These are phyloP conservation scores for Brachionus angularis DNA, from an alignment of 1,140 invertebrate genomes.

Conservation along the genomic window DNA sequence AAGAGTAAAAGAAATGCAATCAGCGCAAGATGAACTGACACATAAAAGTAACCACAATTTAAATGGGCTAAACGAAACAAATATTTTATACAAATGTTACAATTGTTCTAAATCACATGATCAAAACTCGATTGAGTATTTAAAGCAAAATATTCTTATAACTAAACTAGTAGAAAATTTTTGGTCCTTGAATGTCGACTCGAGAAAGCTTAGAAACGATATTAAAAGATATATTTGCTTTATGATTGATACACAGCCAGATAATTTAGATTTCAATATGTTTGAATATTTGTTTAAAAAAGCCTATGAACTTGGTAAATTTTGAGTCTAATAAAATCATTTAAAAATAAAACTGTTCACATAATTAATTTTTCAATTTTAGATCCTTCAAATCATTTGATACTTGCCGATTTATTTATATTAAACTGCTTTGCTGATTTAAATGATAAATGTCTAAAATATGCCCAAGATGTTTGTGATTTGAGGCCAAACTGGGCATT, in stretches of 20 bases:
- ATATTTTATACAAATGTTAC: slow-evolving; percentile 5
- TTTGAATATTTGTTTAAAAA: slow-evolving; percentile 15
- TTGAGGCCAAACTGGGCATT: slow-evolving; percentile 37
- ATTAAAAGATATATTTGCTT: slow-evolving; percentile 26
- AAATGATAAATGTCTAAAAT: slow-evolving; percentile 30
- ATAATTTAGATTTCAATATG: background rate
- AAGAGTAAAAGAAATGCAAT: background rate
- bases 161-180: slow-evolving; percentile 25
- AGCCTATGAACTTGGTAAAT: slow-evolving; percentile 33
- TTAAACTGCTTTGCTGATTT: slow-evolving; percentile 32
- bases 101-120: slow-evolving; percentile 32
- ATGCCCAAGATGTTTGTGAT: slow-evolving; percentile 29
- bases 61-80: background rate
- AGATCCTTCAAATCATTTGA: slow-evolving; percentile 39
- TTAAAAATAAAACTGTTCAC: background rate
- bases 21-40: background rate
- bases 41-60: slow-evolving; percentile 17
- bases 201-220: slow-evolving; percentile 27
- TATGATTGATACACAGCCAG: slow-evolving; percentile 17
- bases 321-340: background rate
- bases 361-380: background rate
- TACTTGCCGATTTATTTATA: slow-evolving; percentile 42
- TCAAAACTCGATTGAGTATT: background rate
- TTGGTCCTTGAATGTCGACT: slow-evolving; percentile 8
- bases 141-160: background rate